Conservation (phyloP, 2,113 vertebrate genomes). For the Orthonyx spaldingii region DNA sequence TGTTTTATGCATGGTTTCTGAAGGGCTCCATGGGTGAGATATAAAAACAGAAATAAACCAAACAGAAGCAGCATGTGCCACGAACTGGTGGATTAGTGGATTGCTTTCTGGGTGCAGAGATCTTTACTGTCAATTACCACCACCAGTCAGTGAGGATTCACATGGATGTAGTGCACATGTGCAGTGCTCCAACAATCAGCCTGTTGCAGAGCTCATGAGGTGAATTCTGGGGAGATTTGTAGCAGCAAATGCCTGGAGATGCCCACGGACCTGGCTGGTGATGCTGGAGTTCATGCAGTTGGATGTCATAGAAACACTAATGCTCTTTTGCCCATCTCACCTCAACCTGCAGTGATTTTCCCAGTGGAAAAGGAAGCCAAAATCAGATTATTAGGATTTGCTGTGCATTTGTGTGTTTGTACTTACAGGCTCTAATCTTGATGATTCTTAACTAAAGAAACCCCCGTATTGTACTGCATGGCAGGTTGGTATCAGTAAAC, state of each 20-base stretch:
- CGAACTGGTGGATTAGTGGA: background rate
- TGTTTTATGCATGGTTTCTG: background rate
- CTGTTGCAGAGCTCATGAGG: background rate
- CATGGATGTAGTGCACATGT: background rate
- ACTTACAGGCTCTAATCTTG: background rate
- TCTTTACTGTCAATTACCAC: background rate
- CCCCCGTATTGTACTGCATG: background rate
- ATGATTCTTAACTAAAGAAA: background rate
- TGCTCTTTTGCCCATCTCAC: background rate
- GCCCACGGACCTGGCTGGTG: background rate
- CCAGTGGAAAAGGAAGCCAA: background rate
- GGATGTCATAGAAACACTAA: background rate
- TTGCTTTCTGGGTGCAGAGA: background rate
- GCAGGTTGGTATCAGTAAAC: background rate
- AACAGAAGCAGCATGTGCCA: background rate
- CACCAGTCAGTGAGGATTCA: background rate
- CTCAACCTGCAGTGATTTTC: background rate
- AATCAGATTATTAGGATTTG: background rate
- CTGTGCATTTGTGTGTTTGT: background rate
- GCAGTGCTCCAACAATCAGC: background rate
- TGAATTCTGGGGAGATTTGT: background rate
- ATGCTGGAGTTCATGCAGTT: background rate
- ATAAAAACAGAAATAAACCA: background rate
- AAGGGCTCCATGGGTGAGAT: background rate
- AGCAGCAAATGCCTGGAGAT: background rate